Evolutionary conservation across 2,113 vertebrate species (phyloP).

Genomic region (Heptranchias perlo): DNA sequence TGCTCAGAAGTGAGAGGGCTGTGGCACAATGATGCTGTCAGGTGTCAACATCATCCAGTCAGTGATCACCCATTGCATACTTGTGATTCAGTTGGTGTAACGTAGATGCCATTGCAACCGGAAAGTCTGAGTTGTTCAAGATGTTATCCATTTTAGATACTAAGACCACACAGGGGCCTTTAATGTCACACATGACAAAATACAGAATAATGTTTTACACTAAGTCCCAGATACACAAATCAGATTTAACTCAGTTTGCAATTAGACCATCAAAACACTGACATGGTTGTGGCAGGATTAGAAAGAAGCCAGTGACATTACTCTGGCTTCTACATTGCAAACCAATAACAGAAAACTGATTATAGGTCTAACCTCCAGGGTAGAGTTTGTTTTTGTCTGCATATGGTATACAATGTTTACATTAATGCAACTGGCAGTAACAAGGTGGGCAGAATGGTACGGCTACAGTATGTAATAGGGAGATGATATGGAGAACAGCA

Average conservation of each 20-base stretch:
- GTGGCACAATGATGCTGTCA: background rate
- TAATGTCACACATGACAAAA: background rate
- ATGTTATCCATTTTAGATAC: too few relatives aligned
- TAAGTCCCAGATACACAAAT: background rate
- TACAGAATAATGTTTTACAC: too few relatives aligned
- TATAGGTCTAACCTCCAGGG: background rate
- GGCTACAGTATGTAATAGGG: background rate
- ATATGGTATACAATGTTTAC: background rate
- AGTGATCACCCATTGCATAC: background rate
- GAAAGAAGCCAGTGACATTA: background rate
- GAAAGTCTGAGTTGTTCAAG: background rate
- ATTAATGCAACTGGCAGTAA: background rate
- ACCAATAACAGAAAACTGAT: background rate
- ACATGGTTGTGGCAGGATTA: background rate
- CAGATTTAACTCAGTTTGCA: background rate
- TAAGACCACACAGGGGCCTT: background rate
- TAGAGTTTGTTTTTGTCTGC: background rate
- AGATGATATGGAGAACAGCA: background rate
- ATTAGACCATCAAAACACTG: background rate
- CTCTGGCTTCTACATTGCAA: background rate
- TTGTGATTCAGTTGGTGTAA: background rate
- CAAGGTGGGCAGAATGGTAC: background rate
- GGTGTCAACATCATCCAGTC: background rate
- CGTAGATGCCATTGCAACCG: background rate
- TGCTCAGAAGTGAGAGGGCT: background rate